Base-by-base conservation (phyloP, 1,140 invertebrate species). In the Brachystomella parvula region DNA sequence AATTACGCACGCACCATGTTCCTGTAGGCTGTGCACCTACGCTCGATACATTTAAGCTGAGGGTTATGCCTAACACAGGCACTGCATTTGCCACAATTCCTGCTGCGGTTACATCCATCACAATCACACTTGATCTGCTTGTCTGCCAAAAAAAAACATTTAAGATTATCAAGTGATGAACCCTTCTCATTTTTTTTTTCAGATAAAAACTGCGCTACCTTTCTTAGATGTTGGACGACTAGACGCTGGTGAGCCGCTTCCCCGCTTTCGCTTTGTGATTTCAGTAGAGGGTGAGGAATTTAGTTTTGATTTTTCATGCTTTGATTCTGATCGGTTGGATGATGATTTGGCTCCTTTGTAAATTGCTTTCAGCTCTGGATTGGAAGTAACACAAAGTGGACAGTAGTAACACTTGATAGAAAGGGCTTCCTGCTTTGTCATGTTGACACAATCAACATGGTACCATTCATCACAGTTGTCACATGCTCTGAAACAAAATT, bases 391-490 rank as follows among this genome's bases (percentile, higher is more conserved):
- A 74, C 89, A 92, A n/a, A 85, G 82, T 72, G 89, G 58, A 80
- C 95, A 98, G 77, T 89, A 96, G 75, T 94, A 98, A 73, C 92
- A 89, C 75, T 92, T 91, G 61, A 98, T 97, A 66, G 88, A 85
- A 75, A 93, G 93, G 0, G 95, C 89, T 77, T 96, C 90, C 71
- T 89, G 85, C 76, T 95, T 89, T 12, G 91, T 94, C 65, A 98
- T 92, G 72, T 90, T 90, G 74, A 98, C 95, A 78, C 95, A 98
- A 75, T 96, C 92, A 12, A 94, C 94, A 79, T 98, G 96, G 76
- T 95, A 98, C 95, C 96, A 98, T 81, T 97, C 94, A 78, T 98
- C 92, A 79, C 96, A 98, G 32, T 89, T 84, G 79, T 98, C 96
- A 81, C 95, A 98, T 49, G 89, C 92, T 78, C 89, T 89, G 70